These are phyloP conservation scores for Hybognathus amarus DNA, from an alignment of 2,797 vertebrate genomes.

Conservation along the genomic window DNA sequence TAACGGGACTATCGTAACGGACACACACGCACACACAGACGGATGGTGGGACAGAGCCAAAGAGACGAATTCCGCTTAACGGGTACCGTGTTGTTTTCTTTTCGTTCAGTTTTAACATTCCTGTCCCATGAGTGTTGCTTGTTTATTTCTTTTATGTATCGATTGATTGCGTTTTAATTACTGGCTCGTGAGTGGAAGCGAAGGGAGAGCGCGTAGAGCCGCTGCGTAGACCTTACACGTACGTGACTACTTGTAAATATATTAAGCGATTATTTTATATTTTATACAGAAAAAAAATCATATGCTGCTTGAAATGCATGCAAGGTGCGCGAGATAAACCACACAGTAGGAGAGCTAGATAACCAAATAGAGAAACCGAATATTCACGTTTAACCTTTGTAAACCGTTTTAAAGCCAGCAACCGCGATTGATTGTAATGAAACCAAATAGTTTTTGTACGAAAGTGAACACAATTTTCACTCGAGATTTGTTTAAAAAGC, in stretches of 20 bases:
- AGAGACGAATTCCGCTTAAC: conserved; percentile 69
- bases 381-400: conserved; percentile 51
- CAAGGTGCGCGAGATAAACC: conserved; percentile 33
- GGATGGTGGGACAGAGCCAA: conserved; percentile 73
- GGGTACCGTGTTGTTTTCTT: conserved; percentile 61
- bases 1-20: conserved; percentile 60
- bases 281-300: conserved; percentile 31
- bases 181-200: conserved; percentile 69
- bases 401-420: conserved; percentile 54
- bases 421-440: conserved; percentile 34
- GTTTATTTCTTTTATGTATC: conserved; percentile 71
- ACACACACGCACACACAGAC: conserved; percentile 62
- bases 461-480: conserved; percentile 56
- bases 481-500: conserved; percentile 47
- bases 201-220: conserved; percentile 70
- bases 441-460: conserved; percentile 57
- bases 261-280: conserved; percentile 61
- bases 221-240: conserved; percentile 68
- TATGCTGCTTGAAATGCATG: conserved; percentile 60
- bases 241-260: conserved; percentile 68
- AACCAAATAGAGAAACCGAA: conserved; percentile 74
- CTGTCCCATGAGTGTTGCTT: conserved; percentile 49
- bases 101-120: conserved; percentile 54
- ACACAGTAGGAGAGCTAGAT: conserved; percentile 65
- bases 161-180: conserved; percentile 77